Conservation (phyloP, 1,140 invertebrate species). For the Arctopsyche grandis region DNA sequence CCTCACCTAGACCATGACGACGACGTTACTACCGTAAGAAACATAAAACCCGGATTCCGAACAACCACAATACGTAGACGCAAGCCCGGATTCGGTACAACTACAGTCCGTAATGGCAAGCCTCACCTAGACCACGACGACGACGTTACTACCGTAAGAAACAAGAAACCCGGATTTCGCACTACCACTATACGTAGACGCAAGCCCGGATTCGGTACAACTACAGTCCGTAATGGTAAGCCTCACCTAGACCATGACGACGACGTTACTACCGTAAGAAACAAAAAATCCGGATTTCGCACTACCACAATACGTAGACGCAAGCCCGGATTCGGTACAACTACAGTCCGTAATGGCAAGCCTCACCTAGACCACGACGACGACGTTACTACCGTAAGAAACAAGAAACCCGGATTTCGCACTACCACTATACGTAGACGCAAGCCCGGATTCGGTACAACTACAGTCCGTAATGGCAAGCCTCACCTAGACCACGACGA, state of each 20-base stretch:
- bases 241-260: background rate
- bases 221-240: background rate
- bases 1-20: background rate
- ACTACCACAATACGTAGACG: background rate
- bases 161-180: no score
- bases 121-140: background rate
- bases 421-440: background rate
- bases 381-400: background rate
- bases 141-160: background rate
- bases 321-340: no score
- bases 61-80: no score
- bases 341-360: background rate
- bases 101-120: background rate
- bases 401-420: background rate
- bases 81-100: no score
- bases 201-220: no score
- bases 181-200: background rate
- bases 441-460: no score
- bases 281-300: background rate
- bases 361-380: background rate
- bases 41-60: background rate
- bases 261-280: background rate
- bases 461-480: background rate
- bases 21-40: background rate
- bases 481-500: background rate